Conservation (phyloP, 2,888 invertebrate genomes). For the Polia nebulosa region DNA sequence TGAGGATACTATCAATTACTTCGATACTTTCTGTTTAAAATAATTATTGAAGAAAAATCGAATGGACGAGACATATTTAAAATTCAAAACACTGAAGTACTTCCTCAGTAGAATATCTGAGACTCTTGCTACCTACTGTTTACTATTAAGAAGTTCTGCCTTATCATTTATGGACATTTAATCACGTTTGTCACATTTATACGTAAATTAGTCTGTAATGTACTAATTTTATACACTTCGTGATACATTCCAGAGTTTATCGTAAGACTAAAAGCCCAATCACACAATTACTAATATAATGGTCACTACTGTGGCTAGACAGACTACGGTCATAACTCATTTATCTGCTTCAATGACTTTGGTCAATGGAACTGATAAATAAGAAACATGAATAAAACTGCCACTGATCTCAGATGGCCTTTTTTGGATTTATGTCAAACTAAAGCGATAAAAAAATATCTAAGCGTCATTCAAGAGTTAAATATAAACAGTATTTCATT, state of each 20-base stretch:
- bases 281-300: slow-evolving; percentile 1
- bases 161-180: slow-evolving; percentile 14
- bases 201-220: slow-evolving; percentile 21
- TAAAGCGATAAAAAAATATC: not conserved
- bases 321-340: slow-evolving; percentile 35
- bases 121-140: not conserved
- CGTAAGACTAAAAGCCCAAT: slow-evolving; percentile 18
- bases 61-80: not conserved
- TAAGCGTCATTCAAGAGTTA: not conserved
- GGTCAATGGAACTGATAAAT: slow-evolving; percentile 32
- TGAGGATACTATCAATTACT: not conserved
- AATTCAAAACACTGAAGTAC: not conserved
- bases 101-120: not conserved
- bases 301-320: slow-evolving; percentile 29
- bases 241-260: slow-evolving; percentile 35
- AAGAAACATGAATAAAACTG: slow-evolving; percentile 19
- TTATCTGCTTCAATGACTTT: slow-evolving; percentile 39
- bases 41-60: not conserved
- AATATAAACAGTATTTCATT: not conserved
- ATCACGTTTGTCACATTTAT: slow-evolving; percentile 32
- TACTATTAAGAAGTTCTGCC: not conserved
- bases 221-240: slow-evolving; percentile 17
- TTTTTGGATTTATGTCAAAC: not conserved
- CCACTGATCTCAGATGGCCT: not conserved
- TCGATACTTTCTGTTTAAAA: not conserved